Percentiles rank a stretch among this genome's conserved stretches.
Evolutionary conservation across 2,888 invertebrate genomes (phyloP).

Genomic region (Blera fallax): DNA sequence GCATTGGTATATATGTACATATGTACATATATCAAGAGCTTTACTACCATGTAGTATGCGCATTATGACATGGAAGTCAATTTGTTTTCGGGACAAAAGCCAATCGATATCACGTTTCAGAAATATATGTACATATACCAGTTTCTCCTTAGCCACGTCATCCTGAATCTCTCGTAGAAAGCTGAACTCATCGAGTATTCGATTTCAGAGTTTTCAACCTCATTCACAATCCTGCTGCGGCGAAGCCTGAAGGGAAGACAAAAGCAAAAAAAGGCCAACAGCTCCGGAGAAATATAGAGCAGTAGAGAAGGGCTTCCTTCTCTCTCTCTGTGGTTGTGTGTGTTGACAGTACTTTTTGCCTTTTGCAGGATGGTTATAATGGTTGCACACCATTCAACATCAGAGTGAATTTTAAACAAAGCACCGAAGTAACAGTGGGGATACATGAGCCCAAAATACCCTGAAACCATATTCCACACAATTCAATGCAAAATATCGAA

Average conservation of each 20-base stretch:
- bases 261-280: slow-evolving; percentile 25
- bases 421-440: slow-evolving; percentile 22
- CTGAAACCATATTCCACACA: slow-evolving; percentile 52
- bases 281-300: slow-evolving; percentile 20
- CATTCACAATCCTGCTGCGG: slow-evolving; percentile 31
- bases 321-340: too few species aligned
- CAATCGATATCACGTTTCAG: slow-evolving; percentile 67
- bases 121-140: slow-evolving; percentile 21
- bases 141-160: background rate
- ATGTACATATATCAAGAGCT: slow-evolving; percentile 21
- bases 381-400: slow-evolving; percentile 54
- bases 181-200: slow-evolving; percentile 49
- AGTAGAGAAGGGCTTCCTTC: slow-evolving; percentile 24
- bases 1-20: background rate
- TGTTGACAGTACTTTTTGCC: slow-evolving; percentile 56
- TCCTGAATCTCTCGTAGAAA: slow-evolving; percentile 29
- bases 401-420: slow-evolving; percentile 61
- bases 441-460: slow-evolving; percentile 34
- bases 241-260: slow-evolving; percentile 1
- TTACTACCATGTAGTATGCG: slow-evolving; percentile 64
- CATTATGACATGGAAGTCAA: slow-evolving; percentile 71
- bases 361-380: slow-evolving; percentile 50
- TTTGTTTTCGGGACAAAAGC: slow-evolving; percentile 68
- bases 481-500: slow-evolving; percentile 65
- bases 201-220: slow-evolving; percentile 53